phyloP scores from a whole-genome alignment of 2,888 invertebrate genomes.

The Dryobotodes eremita region DNA sequence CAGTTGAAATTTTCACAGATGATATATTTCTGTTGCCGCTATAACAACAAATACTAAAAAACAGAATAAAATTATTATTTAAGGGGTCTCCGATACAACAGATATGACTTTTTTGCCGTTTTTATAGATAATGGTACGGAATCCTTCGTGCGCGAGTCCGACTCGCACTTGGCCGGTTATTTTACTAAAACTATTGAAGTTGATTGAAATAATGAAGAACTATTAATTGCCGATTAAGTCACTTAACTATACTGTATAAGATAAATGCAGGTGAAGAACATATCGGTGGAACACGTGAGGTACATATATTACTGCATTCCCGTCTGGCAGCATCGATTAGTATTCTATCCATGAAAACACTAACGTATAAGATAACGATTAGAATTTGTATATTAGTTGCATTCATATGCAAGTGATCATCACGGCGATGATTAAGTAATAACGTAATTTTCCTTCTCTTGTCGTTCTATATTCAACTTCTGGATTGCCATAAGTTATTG shows the following conservation, averaged over 20 bases:
- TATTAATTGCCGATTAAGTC: no score
- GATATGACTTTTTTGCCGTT: no score
- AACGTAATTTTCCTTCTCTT: background rate
- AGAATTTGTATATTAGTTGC: background rate
- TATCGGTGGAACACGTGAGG: constrained; percentile 1
- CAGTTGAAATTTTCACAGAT: no score
- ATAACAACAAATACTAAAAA: no score
- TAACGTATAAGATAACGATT: constrained; percentile 2
- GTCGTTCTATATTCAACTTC: no score
- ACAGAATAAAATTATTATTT: no score
- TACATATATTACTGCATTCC: background rate
- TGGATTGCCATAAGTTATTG: background rate
- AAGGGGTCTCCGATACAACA: no score
- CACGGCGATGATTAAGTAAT: background rate
- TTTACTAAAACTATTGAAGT: no score
- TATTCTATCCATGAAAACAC: constrained; percentile 16
- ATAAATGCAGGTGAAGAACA: background rate
- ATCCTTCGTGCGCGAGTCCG: no score
- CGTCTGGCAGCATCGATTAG: constrained; percentile 2
- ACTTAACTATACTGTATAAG: background rate
- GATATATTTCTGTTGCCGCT: no score
- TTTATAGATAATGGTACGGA: no score
- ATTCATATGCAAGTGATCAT: constrained; percentile 1
- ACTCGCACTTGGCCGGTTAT: no score
- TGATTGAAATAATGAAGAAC: background rate